Evolutionary conservation across 1,140 invertebrate genomes (phyloP).

Genomic region (roundworm (Caenorhabditis elegans)): WBcel235 BX284605.5:3553001-3553500

Average conservation of each 20-base stretch:
- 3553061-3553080: not conserved
- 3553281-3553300: no score
- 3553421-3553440: not conserved
- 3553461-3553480: not conserved
- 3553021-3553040: not conserved
- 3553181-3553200: not conserved
- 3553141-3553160: not conserved
- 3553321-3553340: not conserved
- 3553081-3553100: no score
- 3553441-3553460: not conserved
- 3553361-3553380: not conserved
- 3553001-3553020: no score
- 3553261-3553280: not conserved
- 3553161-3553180: not conserved
- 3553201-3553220: not conserved
- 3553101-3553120: no score
- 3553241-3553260: conserved; percentile 7
- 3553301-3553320: not conserved
- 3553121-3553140: not conserved
- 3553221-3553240: not conserved
- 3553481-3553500: not conserved
- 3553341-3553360: conserved; percentile 11
- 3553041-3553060: no score
- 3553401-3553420: not conserved
- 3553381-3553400: not conserved